A percentile compares a stretch with the other conserved stretches of the same genome.
Evolutionary conservation across 2,888 invertebrate species (phyloP).

Genomic region (Choristoneura rosaceana): DNA sequence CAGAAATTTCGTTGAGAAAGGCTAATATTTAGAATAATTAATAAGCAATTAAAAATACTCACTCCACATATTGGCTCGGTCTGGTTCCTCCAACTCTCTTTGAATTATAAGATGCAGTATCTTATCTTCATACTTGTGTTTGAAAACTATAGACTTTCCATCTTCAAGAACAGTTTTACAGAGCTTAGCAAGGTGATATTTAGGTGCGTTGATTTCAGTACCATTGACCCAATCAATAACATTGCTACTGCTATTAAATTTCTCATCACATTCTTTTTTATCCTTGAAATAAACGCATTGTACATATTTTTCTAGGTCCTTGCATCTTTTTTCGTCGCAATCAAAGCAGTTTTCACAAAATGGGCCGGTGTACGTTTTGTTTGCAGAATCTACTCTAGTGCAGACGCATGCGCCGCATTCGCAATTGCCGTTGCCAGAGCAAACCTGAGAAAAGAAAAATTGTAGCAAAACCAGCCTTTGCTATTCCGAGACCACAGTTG

Average conservation of each 20-base stretch:
- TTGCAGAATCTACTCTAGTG: conserved; percentile 60
- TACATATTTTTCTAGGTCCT: conserved; percentile 89
- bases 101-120: conserved; percentile 65
- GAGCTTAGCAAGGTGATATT: conserved; percentile 56
- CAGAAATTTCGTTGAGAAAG: no score
- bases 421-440: conserved; percentile 87
- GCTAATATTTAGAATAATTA: not conserved
- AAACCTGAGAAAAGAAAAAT: conserved; percentile 55
- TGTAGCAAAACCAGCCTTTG: not conserved
- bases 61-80: conserved; percentile 66
- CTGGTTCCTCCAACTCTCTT: conserved; percentile 60
- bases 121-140: conserved; percentile 56
- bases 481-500: no score
- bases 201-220: conserved; percentile 55
- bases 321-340: conserved; percentile 88
- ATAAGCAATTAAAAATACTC: conserved; percentile 49
- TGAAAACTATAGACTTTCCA: conserved; percentile 60
- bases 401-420: conserved; percentile 90
- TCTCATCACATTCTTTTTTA: conserved; percentile 56
- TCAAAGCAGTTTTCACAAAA: conserved; percentile 91
- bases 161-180: conserved; percentile 60
- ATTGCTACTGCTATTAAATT: conserved; percentile 50
- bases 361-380: conserved; percentile 80
- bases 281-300: conserved; percentile 79
- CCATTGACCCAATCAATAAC: conserved; percentile 54